Evolutionary conservation across 2,113 vertebrate genomes (phyloP).

Genomic region (Xenopus laevis): DNA sequence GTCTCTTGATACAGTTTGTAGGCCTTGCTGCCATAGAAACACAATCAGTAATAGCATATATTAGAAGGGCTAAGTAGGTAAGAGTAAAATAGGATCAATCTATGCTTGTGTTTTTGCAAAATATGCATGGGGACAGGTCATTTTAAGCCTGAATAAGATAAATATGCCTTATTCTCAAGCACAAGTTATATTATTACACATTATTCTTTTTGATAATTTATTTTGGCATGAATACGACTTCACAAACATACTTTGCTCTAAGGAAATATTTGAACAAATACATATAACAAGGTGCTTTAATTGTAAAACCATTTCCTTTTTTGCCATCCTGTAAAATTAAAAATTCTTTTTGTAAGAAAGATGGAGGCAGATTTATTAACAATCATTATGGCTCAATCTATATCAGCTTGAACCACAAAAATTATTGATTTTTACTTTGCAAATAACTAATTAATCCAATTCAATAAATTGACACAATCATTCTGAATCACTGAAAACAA

Average conservation of each 20-base stretch:
- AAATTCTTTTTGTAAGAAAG: no score
- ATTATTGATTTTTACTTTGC: no score
- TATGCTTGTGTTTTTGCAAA: constrained; percentile 44
- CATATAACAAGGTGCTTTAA: not conserved
- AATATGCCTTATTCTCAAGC: not conserved
- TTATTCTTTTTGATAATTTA: constrained; percentile 12
- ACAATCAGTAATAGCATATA: constrained; percentile 50
- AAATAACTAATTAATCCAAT: no score
- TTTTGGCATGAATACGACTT: rapidly evolving
- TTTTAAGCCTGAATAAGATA: not conserved
- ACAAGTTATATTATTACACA: constrained; percentile 1
- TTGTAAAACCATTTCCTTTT: not conserved
- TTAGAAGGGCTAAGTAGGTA: constrained; percentile 56
- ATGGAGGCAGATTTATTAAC: no score
- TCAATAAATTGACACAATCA: no score
- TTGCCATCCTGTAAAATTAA: no score
- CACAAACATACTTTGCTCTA: constrained; percentile 5
- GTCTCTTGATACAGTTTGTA: constrained; percentile 79
- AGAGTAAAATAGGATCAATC: constrained; percentile 47
- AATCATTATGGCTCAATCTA: no score
- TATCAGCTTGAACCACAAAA: no score
- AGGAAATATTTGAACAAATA: not conserved
- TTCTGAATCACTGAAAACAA: no score
- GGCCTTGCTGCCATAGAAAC: constrained; percentile 80
- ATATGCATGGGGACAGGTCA: constrained; percentile 19